Base-by-base conservation (phyloP, 2,113 vertebrate species). In the Protobothrops flavoviridis region DNA sequence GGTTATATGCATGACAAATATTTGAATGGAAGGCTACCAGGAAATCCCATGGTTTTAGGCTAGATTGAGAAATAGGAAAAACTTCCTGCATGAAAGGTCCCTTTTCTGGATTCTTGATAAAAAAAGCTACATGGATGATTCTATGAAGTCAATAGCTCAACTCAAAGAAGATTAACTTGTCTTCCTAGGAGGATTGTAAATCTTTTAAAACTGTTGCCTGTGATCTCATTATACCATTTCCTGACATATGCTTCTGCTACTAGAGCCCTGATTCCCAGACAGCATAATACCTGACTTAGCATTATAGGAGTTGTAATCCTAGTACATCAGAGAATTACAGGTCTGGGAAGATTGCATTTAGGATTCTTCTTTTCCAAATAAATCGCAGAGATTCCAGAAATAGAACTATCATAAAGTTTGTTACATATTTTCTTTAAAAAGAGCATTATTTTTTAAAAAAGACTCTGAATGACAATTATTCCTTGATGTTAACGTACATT, bases 401-500 rank as follows among this genome's bases (percentile, higher is more conserved):
- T 57, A 61, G n/a, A 33, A 23, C 43, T 93, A 52, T 90, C 89
- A 93, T 90, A 74, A 90, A 52, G 21, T 12, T n/a, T 61, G 55
- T 86, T 90, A 52, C 43, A 52, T 90, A 69, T 88, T 85, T 50
- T 50, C 21, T 7, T 24, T n/a, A 12, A 33, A 53, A 81, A 52
- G 61, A 89, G 64, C 74, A 93, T 17, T 91, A 50, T 93, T 81
- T 52, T 23, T 50, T 45, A 20, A 45, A 24, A 90, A 33, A 59
- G 56, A 52, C 26, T 94, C 87, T 53, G 53, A 0, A 74, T 91
- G 90, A 53, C 50, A 90, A 29, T 93, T 87, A 87, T 74, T 86
- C 8, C 24, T 87, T 87, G 11, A 88, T 17, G 53, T 93, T 74
- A 86, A n/a, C 23, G 92, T 87, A 89, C 29, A 33, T 87, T 93